These are phyloP conservation scores for Cheilosia soror DNA, from an alignment of 2,888 invertebrate species.

Conservation along the genomic window DNA sequence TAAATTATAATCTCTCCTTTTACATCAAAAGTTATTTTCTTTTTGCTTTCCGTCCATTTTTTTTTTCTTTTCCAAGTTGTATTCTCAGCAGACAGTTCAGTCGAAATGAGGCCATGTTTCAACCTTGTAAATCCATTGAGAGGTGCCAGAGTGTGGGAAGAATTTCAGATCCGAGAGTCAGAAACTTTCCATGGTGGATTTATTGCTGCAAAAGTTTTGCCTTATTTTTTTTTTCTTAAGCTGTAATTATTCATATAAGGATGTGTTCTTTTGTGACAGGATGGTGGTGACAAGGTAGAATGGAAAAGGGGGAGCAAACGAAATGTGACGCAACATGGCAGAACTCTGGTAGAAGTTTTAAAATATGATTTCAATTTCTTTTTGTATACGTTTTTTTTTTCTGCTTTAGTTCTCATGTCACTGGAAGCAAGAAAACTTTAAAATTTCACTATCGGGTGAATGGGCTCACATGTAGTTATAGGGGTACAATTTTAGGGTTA, in stretches of 20 bases:
- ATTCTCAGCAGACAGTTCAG: constrained; percentile 26
- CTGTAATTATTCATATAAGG: constrained; percentile 20
- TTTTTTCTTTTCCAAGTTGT: constrained; percentile 3
- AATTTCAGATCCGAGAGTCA: constrained; percentile 9
- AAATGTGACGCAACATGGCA: constrained; percentile 25
- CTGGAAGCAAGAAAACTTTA: not conserved
- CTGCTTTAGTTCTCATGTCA: not conserved
- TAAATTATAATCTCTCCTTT: constrained; percentile 19
- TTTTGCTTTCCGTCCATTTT: not conserved
- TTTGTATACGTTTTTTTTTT: not conserved
- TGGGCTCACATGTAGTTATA: too few species aligned
- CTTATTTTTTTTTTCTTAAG: not conserved
- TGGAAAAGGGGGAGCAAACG: not conserved
- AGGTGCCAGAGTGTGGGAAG: constrained; percentile 14
- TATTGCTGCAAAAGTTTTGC: constrained; percentile 22
- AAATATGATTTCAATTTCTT: constrained; percentile 16
- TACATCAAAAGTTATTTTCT: constrained; percentile 6
- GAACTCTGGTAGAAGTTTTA: constrained; percentile 23
- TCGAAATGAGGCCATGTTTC: constrained; percentile 20
- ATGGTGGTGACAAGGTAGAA: constrained; percentile 1
- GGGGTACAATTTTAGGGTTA: too few species aligned
- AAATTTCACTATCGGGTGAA: not conserved
- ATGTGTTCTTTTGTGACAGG: constrained; percentile 10
- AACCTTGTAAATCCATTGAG: constrained; percentile 11
- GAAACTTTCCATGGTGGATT: constrained; percentile 30